Evolutionary conservation across 2,113 vertebrate species (phyloP).

Genomic region (Gila orcuttii): DNA sequence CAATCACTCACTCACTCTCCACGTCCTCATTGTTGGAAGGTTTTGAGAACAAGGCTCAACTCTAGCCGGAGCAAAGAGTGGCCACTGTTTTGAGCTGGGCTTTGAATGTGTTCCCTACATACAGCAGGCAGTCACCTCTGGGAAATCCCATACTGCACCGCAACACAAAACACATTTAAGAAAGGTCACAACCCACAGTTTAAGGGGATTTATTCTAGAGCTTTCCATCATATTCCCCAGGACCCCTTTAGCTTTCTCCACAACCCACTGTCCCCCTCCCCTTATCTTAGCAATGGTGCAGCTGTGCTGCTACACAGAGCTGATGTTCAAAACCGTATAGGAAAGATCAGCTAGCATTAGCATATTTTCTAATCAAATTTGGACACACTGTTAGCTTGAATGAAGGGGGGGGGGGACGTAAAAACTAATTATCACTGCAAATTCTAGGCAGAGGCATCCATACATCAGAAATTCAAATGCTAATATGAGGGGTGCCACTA

Average conservation of each 20-base stretch:
- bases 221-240: conserved; percentile 44
- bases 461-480: neutral
- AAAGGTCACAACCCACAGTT: conserved; percentile 53
- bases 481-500: neutral
- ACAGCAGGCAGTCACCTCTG: conserved; percentile 47
- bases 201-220: conserved; percentile 48
- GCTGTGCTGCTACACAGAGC: conserved; percentile 47
- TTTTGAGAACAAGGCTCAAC: conserved; percentile 63
- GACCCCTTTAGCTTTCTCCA: conserved; percentile 27
- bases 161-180: conserved; percentile 68
- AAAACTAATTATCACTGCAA: neutral
- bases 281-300: conserved; percentile 52
- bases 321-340: neutral
- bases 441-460: conserved; percentile 2
- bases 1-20: neutral
- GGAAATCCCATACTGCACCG: conserved; percentile 66
- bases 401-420: neutral
- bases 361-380: neutral
- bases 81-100: conserved; percentile 74
- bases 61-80: conserved; percentile 53
- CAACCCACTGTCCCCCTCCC: conserved; percentile 20
- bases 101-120: conserved; percentile 70
- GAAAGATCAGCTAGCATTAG: conserved; percentile 1
- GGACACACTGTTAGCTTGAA: conserved; percentile 30
- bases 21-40: neutral